Evolutionary conservation across 2,113 vertebrate species (phyloP).

Genomic region (Girardinichthys multiradiatus): DNA sequence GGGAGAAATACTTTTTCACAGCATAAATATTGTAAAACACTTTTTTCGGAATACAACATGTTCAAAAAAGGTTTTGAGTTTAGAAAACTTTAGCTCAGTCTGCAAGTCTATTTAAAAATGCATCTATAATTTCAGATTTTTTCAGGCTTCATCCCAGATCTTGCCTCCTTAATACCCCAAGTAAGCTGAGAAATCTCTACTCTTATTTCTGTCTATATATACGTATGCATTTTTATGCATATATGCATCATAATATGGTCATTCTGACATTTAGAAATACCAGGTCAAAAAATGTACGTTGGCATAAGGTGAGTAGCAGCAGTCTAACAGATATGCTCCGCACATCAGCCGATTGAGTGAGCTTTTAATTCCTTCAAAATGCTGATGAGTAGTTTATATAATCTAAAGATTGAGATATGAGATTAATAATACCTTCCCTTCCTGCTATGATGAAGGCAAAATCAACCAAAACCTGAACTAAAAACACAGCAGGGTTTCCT

Average conservation of each 20-base stretch:
- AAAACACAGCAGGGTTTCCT: background rate
- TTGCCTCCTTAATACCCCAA: background rate
- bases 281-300: conserved; percentile 14
- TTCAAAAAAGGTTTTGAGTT: background rate
- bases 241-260: background rate
- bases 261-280: background rate
- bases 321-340: conserved; percentile 31
- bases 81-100: background rate
- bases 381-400: conserved; percentile 48
- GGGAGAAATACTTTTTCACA: background rate
- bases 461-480: conserved; percentile 3
- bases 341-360: conserved; percentile 40
- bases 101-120: background rate
- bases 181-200: background rate
- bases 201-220: background rate
- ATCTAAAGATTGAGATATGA: conserved; percentile 35
- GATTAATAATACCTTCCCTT: conserved; percentile 34
- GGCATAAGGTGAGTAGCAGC: conserved; percentile 15
- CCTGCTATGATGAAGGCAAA: conserved; percentile 14
- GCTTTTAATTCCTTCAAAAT: conserved; percentile 50
- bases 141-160: background rate
- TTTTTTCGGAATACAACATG: background rate
- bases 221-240: too few relatives aligned
- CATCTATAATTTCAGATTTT: background rate
- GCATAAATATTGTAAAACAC: background rate